A percentile compares a stretch with the other conserved stretches of the same genome.
phyloP scores from a whole-genome alignment of 2,113 vertebrate genomes.

The Himantopus leucocephalus region DNA sequence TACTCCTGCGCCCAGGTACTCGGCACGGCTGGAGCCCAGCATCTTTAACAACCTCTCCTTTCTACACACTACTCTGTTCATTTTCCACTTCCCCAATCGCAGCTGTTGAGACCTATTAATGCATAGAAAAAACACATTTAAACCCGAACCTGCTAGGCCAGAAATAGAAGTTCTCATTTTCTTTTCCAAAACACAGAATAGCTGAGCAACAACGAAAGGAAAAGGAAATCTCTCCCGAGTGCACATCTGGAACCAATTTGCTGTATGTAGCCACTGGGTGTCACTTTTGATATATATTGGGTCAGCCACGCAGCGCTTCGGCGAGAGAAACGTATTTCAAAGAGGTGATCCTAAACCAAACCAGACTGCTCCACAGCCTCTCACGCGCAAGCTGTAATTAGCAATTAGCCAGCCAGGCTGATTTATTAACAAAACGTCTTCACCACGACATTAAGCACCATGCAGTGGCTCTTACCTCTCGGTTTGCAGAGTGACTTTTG shows the following conservation, averaged over 20 bases:
- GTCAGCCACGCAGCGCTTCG: constrained; percentile 5
- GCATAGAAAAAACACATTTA: background rate
- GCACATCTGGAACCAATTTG: constrained; percentile 72
- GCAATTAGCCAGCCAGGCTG: constrained; percentile 40
- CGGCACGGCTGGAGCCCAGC: rapidly evolving
- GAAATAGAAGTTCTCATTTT: constrained; percentile 68
- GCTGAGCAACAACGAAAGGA: constrained; percentile 53
- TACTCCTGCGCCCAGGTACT: background rate
- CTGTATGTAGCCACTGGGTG: constrained; percentile 67
- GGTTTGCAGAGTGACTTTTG: constrained; percentile 91
- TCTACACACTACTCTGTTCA: constrained; percentile 4
- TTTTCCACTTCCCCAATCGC: constrained; percentile 31
- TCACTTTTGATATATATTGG: constrained; percentile 72
- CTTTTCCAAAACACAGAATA: constrained; percentile 67
- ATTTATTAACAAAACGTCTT: background rate
- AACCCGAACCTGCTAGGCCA: constrained; percentile 53
- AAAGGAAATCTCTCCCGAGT: constrained; percentile 54
- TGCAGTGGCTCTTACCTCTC: constrained; percentile 84
- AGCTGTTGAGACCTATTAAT: constrained; percentile 41
- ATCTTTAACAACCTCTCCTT: background rate
- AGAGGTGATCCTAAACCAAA: constrained; percentile 39
- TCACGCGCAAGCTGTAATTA: background rate
- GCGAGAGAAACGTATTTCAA: constrained; percentile 30
- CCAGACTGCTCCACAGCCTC: background rate
- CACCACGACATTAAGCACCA: rapidly evolving